phyloP scores from a whole-genome alignment of 2,113 vertebrate species.

The Polypterus bichir region DNA sequence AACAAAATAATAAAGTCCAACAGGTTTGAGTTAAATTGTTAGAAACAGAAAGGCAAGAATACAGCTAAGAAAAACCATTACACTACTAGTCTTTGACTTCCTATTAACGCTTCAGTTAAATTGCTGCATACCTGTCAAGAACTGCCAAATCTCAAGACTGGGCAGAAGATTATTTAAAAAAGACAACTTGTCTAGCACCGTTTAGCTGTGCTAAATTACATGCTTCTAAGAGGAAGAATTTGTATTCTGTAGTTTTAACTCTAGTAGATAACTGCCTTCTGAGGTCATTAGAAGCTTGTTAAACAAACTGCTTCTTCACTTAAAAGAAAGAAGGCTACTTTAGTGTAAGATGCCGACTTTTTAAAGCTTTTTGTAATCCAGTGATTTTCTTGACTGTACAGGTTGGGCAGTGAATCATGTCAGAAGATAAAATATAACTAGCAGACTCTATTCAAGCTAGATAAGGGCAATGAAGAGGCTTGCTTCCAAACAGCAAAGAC shows the following conservation, averaged over 20 bases:
- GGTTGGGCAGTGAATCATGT: slow-evolving; percentile 44
- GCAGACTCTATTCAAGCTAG: too few relatives aligned
- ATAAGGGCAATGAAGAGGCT: too few relatives aligned
- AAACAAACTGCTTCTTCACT: not conserved
- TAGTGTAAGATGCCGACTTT: not conserved
- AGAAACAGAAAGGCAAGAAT: too few relatives aligned
- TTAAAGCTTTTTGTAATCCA: not conserved
- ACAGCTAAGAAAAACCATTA: too few relatives aligned
- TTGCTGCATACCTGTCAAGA: slow-evolving; percentile 1
- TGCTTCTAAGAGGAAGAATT: not conserved
- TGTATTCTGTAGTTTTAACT: not conserved
- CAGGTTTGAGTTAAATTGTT: too few relatives aligned
- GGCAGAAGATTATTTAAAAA: not conserved
- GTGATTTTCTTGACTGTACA: slow-evolving; percentile 15
- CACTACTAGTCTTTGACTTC: not conserved
- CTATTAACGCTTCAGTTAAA: slow-evolving; percentile 1
- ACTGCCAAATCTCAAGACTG: not conserved
- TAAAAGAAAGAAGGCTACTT: not conserved
- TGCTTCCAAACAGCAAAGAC: too few relatives aligned
- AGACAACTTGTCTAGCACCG: not conserved
- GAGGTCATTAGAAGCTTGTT: not conserved
- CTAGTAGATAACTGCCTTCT: not conserved
- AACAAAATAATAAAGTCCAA: too few relatives aligned
- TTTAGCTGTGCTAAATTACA: slow-evolving; percentile 3
- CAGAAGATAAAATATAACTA: slow-evolving; percentile 33